Conservation (phyloP, 2,888 invertebrate genomes). For the Sinotaia quadrata region DNA sequence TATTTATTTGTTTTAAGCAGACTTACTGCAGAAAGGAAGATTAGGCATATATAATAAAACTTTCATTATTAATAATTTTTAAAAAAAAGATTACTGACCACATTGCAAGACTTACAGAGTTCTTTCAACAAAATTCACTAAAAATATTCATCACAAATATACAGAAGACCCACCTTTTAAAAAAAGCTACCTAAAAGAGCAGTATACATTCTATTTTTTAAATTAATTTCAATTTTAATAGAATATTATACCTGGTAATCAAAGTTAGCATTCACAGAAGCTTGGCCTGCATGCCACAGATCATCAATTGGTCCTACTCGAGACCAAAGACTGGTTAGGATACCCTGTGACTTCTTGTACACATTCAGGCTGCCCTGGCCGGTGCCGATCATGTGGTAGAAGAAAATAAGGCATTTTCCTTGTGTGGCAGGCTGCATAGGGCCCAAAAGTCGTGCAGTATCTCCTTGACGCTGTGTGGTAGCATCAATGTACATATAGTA, state of each 20-base stretch:
- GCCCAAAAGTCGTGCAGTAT: conserved; percentile 56
- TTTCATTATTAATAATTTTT: too few relatives aligned
- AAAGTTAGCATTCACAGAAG: conserved; percentile 49
- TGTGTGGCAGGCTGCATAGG: conserved; percentile 47
- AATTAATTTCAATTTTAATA: too few relatives aligned
- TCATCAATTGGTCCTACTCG: conserved; percentile 54
- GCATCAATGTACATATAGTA: conserved; percentile 64
- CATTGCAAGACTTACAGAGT: too few relatives aligned
- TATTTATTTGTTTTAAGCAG: too few relatives aligned
- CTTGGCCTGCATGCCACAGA: conserved; percentile 58
- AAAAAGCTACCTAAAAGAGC: too few relatives aligned
- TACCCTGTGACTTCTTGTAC: conserved; percentile 36
- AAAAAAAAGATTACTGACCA: too few relatives aligned
- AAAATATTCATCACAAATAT: too few relatives aligned
- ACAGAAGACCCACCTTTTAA: too few relatives aligned
- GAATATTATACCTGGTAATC: conserved; percentile 59
- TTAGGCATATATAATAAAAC: too few relatives aligned
- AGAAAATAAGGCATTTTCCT: conserved; percentile 61
- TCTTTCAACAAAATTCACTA: too few relatives aligned
- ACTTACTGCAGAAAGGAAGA: too few relatives aligned
- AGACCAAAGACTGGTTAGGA: conserved; percentile 52
- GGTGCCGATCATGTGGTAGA: conserved; percentile 65
- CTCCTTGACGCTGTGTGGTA: conserved; percentile 41
- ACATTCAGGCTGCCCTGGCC: conserved; percentile 58
- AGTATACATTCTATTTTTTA: too few relatives aligned